Conservation (phyloP, 2,113 vertebrate genomes). For the Columba livia region DNA sequence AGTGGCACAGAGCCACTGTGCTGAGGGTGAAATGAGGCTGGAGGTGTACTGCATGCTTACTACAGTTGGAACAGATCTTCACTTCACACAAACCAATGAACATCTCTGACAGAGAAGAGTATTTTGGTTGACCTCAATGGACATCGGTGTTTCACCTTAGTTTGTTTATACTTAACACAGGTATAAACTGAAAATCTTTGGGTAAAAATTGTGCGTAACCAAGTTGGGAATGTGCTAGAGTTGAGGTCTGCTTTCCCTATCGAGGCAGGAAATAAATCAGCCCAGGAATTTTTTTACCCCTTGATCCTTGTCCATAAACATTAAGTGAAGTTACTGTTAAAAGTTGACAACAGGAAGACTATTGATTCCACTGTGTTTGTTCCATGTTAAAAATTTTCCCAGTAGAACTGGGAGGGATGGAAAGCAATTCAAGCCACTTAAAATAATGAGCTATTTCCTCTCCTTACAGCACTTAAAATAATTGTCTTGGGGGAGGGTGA, state of each 20-base stretch:
- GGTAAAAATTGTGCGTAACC: neutral
- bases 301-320: neutral
- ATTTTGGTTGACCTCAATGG: neutral
- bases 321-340: neutral
- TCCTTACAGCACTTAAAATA: neutral
- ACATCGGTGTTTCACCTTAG: neutral
- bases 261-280: neutral
- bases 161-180: neutral
- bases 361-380: neutral
- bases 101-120: neutral
- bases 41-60: neutral
- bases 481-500: neutral
- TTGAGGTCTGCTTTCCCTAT: neutral
- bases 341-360: neutral
- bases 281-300: neutral
- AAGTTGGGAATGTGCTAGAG: neutral
- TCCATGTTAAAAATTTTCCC: neutral
- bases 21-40: neutral
- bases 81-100: neutral
- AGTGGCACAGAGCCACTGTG: neutral
- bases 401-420: neutral
- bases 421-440: neutral
- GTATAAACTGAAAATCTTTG: neutral
- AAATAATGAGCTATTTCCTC: conserved; percentile 9
- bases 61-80: neutral